Evolutionary conservation across 2,888 invertebrate genomes (phyloP).

Genomic region (Ophioninae sp.): DNA sequence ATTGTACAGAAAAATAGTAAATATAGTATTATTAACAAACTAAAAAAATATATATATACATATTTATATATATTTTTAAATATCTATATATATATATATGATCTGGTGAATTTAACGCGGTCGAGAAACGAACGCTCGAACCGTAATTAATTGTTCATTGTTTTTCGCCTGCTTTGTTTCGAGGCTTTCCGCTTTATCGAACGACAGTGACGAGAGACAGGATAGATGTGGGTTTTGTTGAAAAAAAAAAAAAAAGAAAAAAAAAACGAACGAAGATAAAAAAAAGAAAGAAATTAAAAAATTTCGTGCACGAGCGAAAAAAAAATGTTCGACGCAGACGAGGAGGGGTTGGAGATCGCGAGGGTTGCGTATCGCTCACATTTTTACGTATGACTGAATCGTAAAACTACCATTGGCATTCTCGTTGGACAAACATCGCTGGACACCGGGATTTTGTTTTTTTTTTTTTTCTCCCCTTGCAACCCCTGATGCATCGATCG

Average conservation of each 20-base stretch:
- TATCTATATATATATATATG: slow-evolving; percentile 1
- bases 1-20: too few species aligned
- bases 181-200: slow-evolving; percentile 18
- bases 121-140: background rate
- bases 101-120: slow-evolving; percentile 13
- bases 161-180: slow-evolving; percentile 25
- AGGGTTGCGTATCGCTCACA: background rate
- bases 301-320: slow-evolving; percentile 7
- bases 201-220: slow-evolving; percentile 1
- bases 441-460: slow-evolving; percentile 51
- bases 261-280: too few species aligned
- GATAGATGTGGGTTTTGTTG: background rate
- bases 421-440: slow-evolving; percentile 30
- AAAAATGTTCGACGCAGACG: background rate
- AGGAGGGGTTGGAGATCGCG: background rate
- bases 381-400: slow-evolving; percentile 48
- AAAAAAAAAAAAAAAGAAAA: background rate
- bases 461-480: slow-evolving; percentile 52
- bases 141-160: slow-evolving; percentile 35
- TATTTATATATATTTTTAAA: slow-evolving; percentile 1
- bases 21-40: too few species aligned
- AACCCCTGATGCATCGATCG: slow-evolving; percentile 7
- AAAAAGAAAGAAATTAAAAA: background rate
- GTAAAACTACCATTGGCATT: slow-evolving; percentile 54
- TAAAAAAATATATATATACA: background rate